Evolutionary conservation across 1,140 invertebrate genomes (phyloP), one percentile per base, ranked within the genome.

Genomic region (Drosophila auraria): DNA sequence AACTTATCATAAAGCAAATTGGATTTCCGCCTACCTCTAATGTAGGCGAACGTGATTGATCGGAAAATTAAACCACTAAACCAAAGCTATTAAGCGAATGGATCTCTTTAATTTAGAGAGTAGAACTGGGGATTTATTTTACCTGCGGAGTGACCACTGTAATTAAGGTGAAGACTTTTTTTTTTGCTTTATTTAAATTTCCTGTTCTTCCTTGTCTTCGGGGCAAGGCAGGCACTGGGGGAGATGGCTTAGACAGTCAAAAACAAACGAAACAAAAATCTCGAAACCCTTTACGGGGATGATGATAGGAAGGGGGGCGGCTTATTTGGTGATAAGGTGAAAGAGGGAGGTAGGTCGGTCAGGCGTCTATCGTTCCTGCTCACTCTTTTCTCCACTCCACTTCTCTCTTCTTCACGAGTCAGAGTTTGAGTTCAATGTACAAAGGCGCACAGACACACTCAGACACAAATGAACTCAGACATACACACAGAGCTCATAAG

Each of bases 351-450:
- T 12, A 44, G 51, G 51, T 27, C 23, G 33, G 61, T 12, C 51
- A 33, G 20, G 62, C 38, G 57, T 59, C 33, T n/a, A 42, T 25
- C 25, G 27, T 63, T 63, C 40, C 63, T 14, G 40, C 8, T 66
- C 58, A 44, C 27, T 63, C 40, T 36, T 30, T 44, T 62, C 42
- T 62, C 14, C 45, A 47, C 23, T 63, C 14, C 30, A n/a, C 45
- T 47, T 17, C 49, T 64, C 30, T 62, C 42, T 45, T 62, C 42
- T 45, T 36, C 15, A 63, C 17, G 27, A 40, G 27, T 25, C 68
- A 40, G 63, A 71, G 49, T 71, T 72, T 49, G 84, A 87, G 83
- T 87, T 87, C 84, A 87, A 89, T 80, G 84, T 83, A 87, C 84
- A 87, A 77, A 83, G 65, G 62, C 72, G 50, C 64, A 80, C 80